Conservation (phyloP, 1,140 invertebrate genomes). For the Leucophenga varia region DNA sequence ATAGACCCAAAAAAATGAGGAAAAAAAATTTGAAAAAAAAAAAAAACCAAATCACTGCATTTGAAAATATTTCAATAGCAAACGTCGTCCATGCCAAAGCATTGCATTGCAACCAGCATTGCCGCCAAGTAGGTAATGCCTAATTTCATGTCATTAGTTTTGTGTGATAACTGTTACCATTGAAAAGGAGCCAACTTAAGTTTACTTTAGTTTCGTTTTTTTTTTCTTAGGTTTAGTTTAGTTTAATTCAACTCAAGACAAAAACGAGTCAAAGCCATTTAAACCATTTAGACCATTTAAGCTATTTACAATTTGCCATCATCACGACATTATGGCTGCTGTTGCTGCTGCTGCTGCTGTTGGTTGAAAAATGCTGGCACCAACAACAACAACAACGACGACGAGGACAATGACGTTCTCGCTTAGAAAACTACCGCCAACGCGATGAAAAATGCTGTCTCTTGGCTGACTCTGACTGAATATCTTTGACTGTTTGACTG, state of each 20-base stretch:
- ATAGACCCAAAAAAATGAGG: no score
- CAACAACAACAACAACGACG: not conserved
- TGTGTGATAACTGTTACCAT: slow-evolving; percentile 56
- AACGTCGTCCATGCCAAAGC: no score
- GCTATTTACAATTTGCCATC: slow-evolving; percentile 56
- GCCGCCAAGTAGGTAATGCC: slow-evolving; percentile 15
- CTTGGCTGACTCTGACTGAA: no score
- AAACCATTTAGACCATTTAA: slow-evolving; percentile 55
- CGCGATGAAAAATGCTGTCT: slow-evolving; percentile 19
- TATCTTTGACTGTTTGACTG: no score
- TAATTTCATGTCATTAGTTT: slow-evolving; percentile 56
- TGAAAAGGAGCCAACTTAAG: slow-evolving; percentile 46
- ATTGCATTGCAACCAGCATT: no score
- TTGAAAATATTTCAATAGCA: no score
- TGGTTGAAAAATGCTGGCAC: no score
- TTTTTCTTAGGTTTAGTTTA: not conserved
- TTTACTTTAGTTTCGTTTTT: slow-evolving; percentile 5
- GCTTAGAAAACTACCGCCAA: slow-evolving; percentile 22
- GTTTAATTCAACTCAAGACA: slow-evolving; percentile 4
- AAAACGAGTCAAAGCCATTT: slow-evolving; percentile 55
- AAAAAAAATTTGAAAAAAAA: no score
- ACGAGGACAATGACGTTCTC: not conserved
- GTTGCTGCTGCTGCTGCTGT: slow-evolving; percentile 27
- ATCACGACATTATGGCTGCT: slow-evolving; percentile 53
- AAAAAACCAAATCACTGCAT: no score